phyloP scores from a whole-genome alignment of 2,888 invertebrate species.

The Pyrgus malvae region DNA sequence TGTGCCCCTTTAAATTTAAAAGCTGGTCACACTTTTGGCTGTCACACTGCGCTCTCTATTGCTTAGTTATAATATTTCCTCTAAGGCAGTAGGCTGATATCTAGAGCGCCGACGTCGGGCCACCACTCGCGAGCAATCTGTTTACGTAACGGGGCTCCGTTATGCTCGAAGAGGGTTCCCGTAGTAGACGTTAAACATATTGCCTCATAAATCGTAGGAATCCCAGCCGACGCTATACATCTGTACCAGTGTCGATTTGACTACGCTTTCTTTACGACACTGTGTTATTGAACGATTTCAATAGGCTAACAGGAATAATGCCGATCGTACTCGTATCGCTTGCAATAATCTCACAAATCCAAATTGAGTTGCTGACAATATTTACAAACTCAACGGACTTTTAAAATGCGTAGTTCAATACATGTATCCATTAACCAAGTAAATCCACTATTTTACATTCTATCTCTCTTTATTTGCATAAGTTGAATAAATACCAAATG shows the following conservation, averaged over 20 bases:
- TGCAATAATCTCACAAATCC: too few relatives aligned
- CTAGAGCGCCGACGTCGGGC: constrained; percentile 54
- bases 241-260: constrained; percentile 76
- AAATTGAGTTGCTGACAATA: too few relatives aligned
- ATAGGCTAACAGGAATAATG: constrained; percentile 4
- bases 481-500: too few relatives aligned
- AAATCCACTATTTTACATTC: too few relatives aligned
- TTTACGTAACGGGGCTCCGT: constrained; percentile 80
- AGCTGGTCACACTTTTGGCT: too few relatives aligned
- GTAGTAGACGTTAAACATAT: constrained; percentile 81
- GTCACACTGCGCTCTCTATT: too few relatives aligned
- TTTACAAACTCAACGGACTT: too few relatives aligned
- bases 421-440: too few relatives aligned
- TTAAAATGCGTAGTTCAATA: too few relatives aligned
- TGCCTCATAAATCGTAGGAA: constrained; percentile 80
- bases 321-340: not conserved
- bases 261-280: constrained; percentile 76
- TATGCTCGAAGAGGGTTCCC: constrained; percentile 78
- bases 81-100: constrained; percentile 62
- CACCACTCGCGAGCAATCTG: constrained; percentile 77
- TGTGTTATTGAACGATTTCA: constrained; percentile 62
- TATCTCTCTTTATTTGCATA: too few relatives aligned
- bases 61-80: too few relatives aligned
- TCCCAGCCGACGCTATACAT: constrained; percentile 72
- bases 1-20: too few relatives aligned